Conservation (phyloP, 2,113 vertebrate genomes). For the Raphicerus campestris region DNA sequence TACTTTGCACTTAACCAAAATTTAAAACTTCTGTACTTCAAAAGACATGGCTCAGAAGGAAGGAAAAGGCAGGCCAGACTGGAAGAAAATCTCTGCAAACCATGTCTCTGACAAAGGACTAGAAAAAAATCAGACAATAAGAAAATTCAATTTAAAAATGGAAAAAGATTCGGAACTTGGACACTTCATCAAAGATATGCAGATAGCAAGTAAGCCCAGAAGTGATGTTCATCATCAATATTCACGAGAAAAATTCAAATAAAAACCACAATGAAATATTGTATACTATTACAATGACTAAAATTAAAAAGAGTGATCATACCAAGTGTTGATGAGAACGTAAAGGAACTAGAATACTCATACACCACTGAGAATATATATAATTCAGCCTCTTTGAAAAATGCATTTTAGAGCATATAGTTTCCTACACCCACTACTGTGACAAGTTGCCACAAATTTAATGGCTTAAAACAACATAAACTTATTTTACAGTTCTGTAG, state of each 20-base stretch:
- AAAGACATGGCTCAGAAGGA: slow-evolving; percentile 17
- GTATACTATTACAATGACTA: background rate
- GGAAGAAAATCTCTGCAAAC: slow-evolving; percentile 30
- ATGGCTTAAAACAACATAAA: slow-evolving; percentile 9
- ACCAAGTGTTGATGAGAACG: background rate
- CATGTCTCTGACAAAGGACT: background rate
- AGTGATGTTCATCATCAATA: slow-evolving; percentile 15
- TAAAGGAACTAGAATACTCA: background rate
- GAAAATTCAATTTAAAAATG: slow-evolving; percentile 32
- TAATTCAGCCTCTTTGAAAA: slow-evolving; percentile 17
- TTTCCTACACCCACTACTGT: background rate
- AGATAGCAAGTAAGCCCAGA: background rate
- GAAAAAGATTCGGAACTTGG: background rate
- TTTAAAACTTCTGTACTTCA: slow-evolving; percentile 13
- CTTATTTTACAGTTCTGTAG: background rate
- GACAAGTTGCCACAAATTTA: background rate
- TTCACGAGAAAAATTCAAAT: background rate
- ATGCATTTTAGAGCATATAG: background rate
- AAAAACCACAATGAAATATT: slow-evolving; percentile 1
- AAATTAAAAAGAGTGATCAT: background rate
- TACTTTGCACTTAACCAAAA: background rate
- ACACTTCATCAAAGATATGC: background rate
- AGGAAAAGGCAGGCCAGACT: background rate
- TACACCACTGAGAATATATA: background rate
- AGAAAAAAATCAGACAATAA: background rate